Base-by-base conservation (phyloP, 2,888 invertebrate genomes). In the Entomobrya proxima region DNA sequence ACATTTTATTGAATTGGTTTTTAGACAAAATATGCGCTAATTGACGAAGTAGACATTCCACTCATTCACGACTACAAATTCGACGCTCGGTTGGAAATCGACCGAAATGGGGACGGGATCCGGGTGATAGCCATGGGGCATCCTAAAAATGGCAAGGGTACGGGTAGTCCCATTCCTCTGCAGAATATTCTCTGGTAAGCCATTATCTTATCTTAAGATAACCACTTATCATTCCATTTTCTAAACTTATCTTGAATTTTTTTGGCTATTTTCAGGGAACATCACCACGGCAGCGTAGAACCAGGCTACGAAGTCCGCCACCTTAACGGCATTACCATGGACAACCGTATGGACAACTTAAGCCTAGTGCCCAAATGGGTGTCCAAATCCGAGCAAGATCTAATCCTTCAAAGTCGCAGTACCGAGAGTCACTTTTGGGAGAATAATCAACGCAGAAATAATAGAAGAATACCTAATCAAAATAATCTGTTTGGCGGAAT, bases 281-380 rank as follows among this genome's bases (percentile, higher is more conserved):
- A 91, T 82, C 92, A 93, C 88, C 91, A 92, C 88, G 93, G 93
- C 11, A 93, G 92, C 21, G 92, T 93, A 15, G 93, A 93, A 24
- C 91, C 92, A 3, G 92, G 92, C 11, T 93, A 92, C 90, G 92
- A 92, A 90, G 92, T 93, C 21, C 90, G 92, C 11, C 93, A 93
- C 88, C 91, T 91, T 80, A 93, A 93, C 89, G 92, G 92, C 75
- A 92, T 93, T 35, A 92, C 93, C 0, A 92, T 93, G 82, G 93
- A 93, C 90, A 93, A 93, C 90, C 91, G 93, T 47, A 89, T 93
- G 88, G 92, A 93, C 86, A 93, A 93, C 90, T 91, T 93, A 82
- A 90, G 91, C 24, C 90, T 93, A 58, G 91, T 91, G 32, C 91
- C 90, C 90, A 92, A 86, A 32, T 90, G 89, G 89, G 84, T 90